Evolutionary conservation across 2,888 invertebrate genomes (phyloP), one percentile per base, ranked within the genome.

Genomic region (Cataglyphis altisquamis): DNA sequence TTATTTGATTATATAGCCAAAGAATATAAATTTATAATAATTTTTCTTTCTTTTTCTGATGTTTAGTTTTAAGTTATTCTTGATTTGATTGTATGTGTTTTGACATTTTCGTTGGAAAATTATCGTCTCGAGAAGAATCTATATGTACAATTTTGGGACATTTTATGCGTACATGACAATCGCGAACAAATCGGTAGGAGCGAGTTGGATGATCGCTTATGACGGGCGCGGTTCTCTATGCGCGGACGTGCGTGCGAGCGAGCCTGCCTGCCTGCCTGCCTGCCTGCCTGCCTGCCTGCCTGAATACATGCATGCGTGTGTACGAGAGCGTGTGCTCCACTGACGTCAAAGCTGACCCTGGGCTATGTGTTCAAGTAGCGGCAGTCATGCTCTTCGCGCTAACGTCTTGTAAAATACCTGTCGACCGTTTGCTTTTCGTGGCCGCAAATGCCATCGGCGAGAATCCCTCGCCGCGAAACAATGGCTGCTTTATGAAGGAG

Each of bases 271-370:
- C 25, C 1, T 25, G 25, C 25, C 1, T 25, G 25, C 74, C 48
- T 15, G 45, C 41, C 21, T 18, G 64, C 12, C 18, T 45, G 36
- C 15, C 21, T 18, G 52, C 45, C 36, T 18, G n/a, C 21, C n/a
- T 68, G 29, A 68, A 48, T 57, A 32, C 39, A 41, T 52, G 52
- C 36, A n/a, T 39, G 60, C 62, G 64, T 70, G 52, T 68, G 57
- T 70, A 66, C 63, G 63, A 62, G 83, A 84, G 84, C 85, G 85
- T 87, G 86, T 81, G 85, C 83, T 87, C 80, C 73, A 86, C 85
- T 94, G 94, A 94, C 94, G 94, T 94, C 94, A 94, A 94, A 92
- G 92, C 91, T 93, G 94, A 94, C 94, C 94, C 94, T 94, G 94
- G 92, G 89, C 88, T 87, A 89, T 89, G 87, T 89, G 90, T 89